Conservation (phyloP, 2,888 invertebrate genomes). For the Heteromyza rotundicornis region DNA sequence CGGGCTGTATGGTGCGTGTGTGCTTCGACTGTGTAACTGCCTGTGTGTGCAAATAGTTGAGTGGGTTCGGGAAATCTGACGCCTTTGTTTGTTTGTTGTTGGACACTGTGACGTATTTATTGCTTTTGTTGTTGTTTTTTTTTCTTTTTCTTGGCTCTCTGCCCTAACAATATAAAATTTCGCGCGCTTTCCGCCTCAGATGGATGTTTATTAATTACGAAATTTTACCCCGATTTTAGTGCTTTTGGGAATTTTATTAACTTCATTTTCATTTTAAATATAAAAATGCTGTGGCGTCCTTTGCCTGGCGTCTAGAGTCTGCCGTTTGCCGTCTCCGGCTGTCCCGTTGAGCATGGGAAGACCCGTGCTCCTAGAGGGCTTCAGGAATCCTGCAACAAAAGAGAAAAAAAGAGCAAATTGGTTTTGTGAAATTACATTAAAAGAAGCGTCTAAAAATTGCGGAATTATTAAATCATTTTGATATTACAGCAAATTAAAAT, state of each 20-base stretch:
- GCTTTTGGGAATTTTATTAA: slow-evolving; percentile 3
- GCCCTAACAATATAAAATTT: not conserved
- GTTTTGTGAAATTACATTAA: not conserved
- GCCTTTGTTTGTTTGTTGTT: not conserved
- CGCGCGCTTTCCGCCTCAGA: not conserved
- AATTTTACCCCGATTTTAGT: not conserved
- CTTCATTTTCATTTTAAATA: not conserved
- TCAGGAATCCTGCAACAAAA: not conserved
- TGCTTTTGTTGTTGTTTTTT: not conserved
- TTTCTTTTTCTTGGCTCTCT: not conserved
- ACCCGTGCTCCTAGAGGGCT: no score
- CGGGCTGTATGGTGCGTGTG: not conserved
- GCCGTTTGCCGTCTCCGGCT: no score
- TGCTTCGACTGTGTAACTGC: no score
- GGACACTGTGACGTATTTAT: not conserved
- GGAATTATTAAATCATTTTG: no score
- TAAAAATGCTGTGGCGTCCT: not conserved
- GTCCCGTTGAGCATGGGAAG: no score
- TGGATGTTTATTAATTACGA: not conserved
- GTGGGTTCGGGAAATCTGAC: not conserved
- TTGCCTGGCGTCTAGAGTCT: not conserved
- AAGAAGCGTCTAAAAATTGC: not conserved
- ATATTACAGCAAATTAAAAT: no score
- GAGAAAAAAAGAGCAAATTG: not conserved
- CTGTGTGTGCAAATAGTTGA: no score